These are phyloP conservation scores for Xiphorhynchus erythropygius DNA, from an alignment of 2,797 vertebrate species.

Conservation along the genomic window DNA sequence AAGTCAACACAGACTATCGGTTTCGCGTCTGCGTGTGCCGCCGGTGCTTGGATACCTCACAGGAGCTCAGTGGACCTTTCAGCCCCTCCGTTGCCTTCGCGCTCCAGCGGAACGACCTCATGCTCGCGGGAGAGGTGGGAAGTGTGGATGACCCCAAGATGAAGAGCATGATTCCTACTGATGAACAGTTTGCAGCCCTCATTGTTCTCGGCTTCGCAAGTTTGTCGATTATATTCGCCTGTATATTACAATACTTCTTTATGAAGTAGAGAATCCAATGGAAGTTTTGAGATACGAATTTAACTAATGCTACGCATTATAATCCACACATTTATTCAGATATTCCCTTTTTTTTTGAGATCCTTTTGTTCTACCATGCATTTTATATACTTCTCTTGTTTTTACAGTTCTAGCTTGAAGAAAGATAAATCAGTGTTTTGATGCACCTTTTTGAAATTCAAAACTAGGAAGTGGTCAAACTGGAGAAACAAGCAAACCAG, in stretches of 20 bases:
- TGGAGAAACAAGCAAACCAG: conserved; percentile 74
- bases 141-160: conserved; percentile 75
- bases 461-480: conserved; percentile 83
- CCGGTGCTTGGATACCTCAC: conserved; percentile 89
- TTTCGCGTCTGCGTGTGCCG: conserved; percentile 93
- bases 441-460: conserved; percentile 88
- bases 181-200: conserved; percentile 94
- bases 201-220: conserved; percentile 91
- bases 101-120: conserved; percentile 82
- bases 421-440: conserved; percentile 82
- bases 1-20: conserved; percentile 94
- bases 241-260: conserved; percentile 96
- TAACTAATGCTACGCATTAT: conserved; percentile 85
- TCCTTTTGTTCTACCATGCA: conserved; percentile 71
- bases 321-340: conserved; percentile 83
- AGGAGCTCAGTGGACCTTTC: conserved; percentile 93
- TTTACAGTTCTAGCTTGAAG: conserved; percentile 78
- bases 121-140: conserved; percentile 78
- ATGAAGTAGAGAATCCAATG: conserved; percentile 87
- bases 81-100: conserved; percentile 91
- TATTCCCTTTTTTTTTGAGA: conserved; percentile 60
- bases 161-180: conserved; percentile 86
- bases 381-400: conserved; percentile 80
- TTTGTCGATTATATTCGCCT: conserved; percentile 93
- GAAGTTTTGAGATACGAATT: conserved; percentile 84